Evolutionary conservation across 2,888 invertebrate genomes (phyloP).

Genomic region (Panopea generosa): DNA sequence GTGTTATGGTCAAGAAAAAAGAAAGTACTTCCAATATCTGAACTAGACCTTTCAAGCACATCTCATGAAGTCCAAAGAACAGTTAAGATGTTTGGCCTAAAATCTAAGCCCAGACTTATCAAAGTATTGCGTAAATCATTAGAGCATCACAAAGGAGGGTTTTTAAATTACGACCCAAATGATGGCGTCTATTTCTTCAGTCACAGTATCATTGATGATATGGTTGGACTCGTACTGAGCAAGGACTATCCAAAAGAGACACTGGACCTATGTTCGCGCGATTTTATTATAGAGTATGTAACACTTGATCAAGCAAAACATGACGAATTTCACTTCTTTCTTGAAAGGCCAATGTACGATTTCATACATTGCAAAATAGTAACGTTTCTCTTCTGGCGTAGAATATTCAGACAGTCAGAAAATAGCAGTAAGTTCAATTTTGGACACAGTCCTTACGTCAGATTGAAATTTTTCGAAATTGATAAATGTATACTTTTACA

Average conservation of each 20-base stretch:
- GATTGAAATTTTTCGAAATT: not conserved
- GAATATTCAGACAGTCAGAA: not conserved
- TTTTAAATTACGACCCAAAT: constrained; percentile 8
- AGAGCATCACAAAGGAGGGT: constrained; percentile 30
- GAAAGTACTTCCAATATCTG: not conserved
- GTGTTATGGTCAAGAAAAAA: constrained; percentile 29
- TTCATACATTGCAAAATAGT: not conserved
- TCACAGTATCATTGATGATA: constrained; percentile 42
- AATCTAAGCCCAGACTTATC: constrained; percentile 9
- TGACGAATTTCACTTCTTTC: constrained; percentile 19
- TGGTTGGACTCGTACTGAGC: constrained; percentile 41
- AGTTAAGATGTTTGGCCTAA: constrained; percentile 19
- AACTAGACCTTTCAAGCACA: constrained; percentile 7
- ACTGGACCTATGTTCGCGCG: constrained; percentile 22
- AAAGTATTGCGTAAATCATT: constrained; percentile 19
- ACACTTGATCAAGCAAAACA: constrained; percentile 13
- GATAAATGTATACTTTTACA: constrained; percentile 18
- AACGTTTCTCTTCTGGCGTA: not conserved
- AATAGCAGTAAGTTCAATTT: no score
- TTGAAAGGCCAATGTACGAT: constrained; percentile 6
- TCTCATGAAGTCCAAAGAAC: constrained; percentile 16
- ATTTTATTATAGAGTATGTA: constrained; percentile 32
- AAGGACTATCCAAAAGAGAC: constrained; percentile 28
- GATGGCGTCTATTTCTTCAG: constrained; percentile 29
- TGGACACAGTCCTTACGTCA: constrained; percentile 10